Base-by-base conservation (phyloP, 2,113 vertebrate species). In the Candoia aspera region DNA sequence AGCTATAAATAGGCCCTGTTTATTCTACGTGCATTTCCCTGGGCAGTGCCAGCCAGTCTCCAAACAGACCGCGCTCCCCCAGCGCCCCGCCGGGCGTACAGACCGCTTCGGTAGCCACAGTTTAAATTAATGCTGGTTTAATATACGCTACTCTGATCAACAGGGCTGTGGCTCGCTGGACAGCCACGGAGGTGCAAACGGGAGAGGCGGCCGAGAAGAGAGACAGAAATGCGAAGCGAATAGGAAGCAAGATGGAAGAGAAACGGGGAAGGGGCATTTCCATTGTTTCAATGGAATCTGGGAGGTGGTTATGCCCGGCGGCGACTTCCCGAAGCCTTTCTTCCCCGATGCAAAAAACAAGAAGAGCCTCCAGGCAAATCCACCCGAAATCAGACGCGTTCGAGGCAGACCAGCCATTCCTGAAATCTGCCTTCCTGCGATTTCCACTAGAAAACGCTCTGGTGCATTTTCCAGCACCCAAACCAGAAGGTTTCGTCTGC, bases 1-100 rank as follows among this genome's bases (percentile, higher is more conserved):
- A 0, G 17, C 95, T 94, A 93, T 90, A 92, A 94, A 95, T 87
- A 95, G 91, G 1, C 0, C 13, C 8, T 84, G 93, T 90, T 96
- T 73, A 26, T 94, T 96, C 42, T 33, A 55, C 92, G 90, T 91
- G 91, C 42, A 0, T 2, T 85, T 92, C 29, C 1, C 10, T 23
- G 94, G 55, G 24, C 90, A 8, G 2, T 13, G 26, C 93, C 93
- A 88, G 91, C 37, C 2, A 59, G 83, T 26, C 6, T 0, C 0
- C 0, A 59, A 86, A 86, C 84, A 49, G 93, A 91, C 90, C 58
- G 90, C 29, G 68, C 58, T 58, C n/a, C 92, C 26, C 57, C 58
- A 0, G 0, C 46, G 79, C n/a, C 19, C 0, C 0, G 9, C 86
- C 5, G 53, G 24, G 37, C 42, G 37, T 9, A 1, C 12, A 33